Percentiles rank a stretch among this genome's conserved stretches.
Evolutionary conservation across 2,888 invertebrate genomes (phyloP).

Genomic region (Lasioglossum morio): DNA sequence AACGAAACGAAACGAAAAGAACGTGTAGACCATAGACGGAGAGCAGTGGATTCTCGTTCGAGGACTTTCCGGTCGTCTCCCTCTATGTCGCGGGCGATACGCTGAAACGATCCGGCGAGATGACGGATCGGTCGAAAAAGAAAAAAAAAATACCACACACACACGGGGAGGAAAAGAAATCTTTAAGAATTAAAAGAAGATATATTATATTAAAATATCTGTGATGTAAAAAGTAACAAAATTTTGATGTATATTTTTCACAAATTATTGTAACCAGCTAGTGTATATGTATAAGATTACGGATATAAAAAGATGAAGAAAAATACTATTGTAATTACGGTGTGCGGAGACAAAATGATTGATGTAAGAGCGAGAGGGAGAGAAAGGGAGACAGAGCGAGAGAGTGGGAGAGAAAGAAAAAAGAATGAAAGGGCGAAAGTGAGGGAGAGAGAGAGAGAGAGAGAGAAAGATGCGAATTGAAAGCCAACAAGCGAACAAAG

Average conservation of each 20-base stretch:
- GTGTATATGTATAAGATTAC: conserved; percentile 84
- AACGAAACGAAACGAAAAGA: background rate
- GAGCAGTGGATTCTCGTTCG: background rate
- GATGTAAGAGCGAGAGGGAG: conserved; percentile 41
- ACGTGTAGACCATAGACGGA: background rate
- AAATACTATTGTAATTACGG: conserved; percentile 80
- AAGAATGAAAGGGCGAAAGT: background rate
- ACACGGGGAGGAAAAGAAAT: conserved; percentile 73
- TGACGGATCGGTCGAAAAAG: conserved; percentile 70
- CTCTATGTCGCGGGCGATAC: conserved; percentile 76
- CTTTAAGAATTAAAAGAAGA: conserved; percentile 82
- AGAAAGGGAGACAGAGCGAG: background rate
- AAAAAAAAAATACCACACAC: background rate
- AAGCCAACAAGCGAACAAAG: conserved; percentile 51
- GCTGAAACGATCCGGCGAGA: conserved; percentile 76
- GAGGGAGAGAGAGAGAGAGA: conserved; percentile 5
- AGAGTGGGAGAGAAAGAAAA: background rate
- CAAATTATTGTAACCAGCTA: conserved; percentile 84
- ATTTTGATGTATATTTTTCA: conserved; percentile 85
- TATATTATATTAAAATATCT: conserved; percentile 85
- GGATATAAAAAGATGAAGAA: conserved; percentile 67
- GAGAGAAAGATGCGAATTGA: conserved; percentile 58
- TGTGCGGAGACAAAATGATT: conserved; percentile 68
- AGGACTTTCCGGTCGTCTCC: conserved; percentile 62
- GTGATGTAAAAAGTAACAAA: conserved; percentile 85